Evolutionary conservation across 1,140 invertebrate species (phyloP), one percentile per base, ranked within the genome.

Genomic region (Papilio polyxenes): DNA sequence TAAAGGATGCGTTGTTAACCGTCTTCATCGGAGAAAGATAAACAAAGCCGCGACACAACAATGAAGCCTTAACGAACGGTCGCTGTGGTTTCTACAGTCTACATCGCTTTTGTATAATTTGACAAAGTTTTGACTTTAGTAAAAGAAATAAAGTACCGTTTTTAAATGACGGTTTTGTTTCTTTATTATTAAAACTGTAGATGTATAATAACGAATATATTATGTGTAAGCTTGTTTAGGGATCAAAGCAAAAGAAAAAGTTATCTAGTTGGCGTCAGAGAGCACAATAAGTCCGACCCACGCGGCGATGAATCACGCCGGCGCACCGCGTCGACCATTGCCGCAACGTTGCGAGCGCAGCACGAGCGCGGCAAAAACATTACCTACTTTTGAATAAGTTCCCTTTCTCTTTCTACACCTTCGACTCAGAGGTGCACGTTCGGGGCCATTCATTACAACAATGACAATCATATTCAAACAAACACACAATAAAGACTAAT

Each of bases 381-480:
- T 93, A 93, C 93, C 93, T 91, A 94, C 92, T 94, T 94, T 94
- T 94, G 91, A 91, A 92, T 93, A 94, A 92, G 92, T 91, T 92
- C 89, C 93, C 93, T 94, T 94, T 94, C 93, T 93, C 93, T 94
- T 94, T 94, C 93, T 94, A 93, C 90, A 92, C 90, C 89, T 90
- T 84, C 76, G 85, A 89, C 84, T 82, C 65, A 48, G 87, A 88
- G 85, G 85, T 87, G 87, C 83, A 83, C 83, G 85, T 87, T 86
- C 85, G 87, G 87, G 89, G 88, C 87, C 90, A 91, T 88, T 88
- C 83, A 89, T 88, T 90, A 84, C 83, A 87, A 85, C 85, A 87
- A 88, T 31, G 62, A 72, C 23, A 72, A 72, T 72, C 3, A 72
- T 37, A 72, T 72, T 37, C 13, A 37, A 72, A 75, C 75, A 75